Base-by-base conservation (phyloP, 2,888 invertebrate genomes). In the Pandemis corylana region DNA sequence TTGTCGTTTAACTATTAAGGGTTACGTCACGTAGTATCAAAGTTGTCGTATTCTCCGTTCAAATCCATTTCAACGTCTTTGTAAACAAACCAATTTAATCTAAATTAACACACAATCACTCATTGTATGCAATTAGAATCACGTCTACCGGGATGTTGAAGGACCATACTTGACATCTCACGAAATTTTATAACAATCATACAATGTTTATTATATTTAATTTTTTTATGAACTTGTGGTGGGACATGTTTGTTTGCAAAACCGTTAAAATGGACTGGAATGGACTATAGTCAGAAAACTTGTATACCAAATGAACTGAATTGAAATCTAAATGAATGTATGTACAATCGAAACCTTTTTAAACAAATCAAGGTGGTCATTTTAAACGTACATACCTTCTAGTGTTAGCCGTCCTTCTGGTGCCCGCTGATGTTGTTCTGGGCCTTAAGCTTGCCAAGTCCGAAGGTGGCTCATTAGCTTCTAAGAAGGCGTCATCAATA, bases 391-490 rank as follows among this genome's bases (percentile, higher is more conserved):
- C 85, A 78, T 90, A 94, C 94, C 94, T 86, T 81, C 94, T 89
- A 0, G 94, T 82, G 81, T 94, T 94, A 7, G 94, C 92, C 9
- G 93, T 94, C n/a, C 92, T 87, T n/a, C 94, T 83, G 0, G 94
- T 94, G 9, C 92, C 93, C 1, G 90, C 92, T 0, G 94, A 92
- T 0, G 88, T 92, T 15, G 94, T 93, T 67, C 93, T 88, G 2
- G 94, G 90, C 20, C 93, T 89, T 36, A 90, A 82, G 71, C 88
- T 90, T 56, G 88, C 87, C 3, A 87, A 80, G 68, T 93, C 93
- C 2, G 88, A 76, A 0, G 90, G 89, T 67, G 86, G 83, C 66
- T 92, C 93, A 0, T 86, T 88, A 13, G 89, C 88, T 84, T 94
- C 94, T 5, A 94, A 80, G 82, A 94, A 94, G 13, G 94, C 93